These are phyloP conservation scores for Rhinoderma darwinii DNA, from an alignment of 2,113 vertebrate genomes.

Conservation along the genomic window DNA sequence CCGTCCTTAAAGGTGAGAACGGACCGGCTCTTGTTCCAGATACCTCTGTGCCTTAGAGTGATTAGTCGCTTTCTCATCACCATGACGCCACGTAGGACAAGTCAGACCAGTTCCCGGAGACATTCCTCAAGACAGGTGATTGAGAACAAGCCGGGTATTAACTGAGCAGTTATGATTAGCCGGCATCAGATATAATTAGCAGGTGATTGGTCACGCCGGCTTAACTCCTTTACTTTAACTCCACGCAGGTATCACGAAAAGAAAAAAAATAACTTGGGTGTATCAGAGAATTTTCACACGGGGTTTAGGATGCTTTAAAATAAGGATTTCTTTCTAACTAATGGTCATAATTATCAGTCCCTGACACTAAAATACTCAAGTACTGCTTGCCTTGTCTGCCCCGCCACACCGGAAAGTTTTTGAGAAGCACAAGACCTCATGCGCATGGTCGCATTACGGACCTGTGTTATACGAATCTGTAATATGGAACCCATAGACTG, in stretches of 20 bases:
- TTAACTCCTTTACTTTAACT: constrained; percentile 19
- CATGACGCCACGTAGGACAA: constrained; percentile 44
- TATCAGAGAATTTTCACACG: constrained; percentile 40
- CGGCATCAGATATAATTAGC: constrained; percentile 22
- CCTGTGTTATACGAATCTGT: too few relatives aligned
- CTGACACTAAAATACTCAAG: neutral
- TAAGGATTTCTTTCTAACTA: constrained; percentile 12
- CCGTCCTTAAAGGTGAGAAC: neutral
- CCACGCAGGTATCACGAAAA: neutral
- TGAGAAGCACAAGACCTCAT: too few relatives aligned
- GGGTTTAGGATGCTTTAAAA: constrained; percentile 28
- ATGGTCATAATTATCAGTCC: neutral
- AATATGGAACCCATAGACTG: too few relatives aligned
- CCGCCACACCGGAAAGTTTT: neutral
- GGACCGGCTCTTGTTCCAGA: constrained; percentile 8
- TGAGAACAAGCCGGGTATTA: constrained; percentile 32
- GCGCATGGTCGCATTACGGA: too few relatives aligned
- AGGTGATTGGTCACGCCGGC: constrained; percentile 36
- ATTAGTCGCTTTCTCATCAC: constrained; percentile 39
- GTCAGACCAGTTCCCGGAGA: constrained; percentile 46
- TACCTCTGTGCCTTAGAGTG: neutral
- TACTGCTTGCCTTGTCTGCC: neutral
- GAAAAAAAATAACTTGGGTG: neutral
- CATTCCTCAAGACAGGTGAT: constrained; percentile 46
- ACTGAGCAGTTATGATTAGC: constrained; percentile 14